phyloP scores from a whole-genome alignment of 2,113 vertebrate species.

The Equus przewalskii region DNA sequence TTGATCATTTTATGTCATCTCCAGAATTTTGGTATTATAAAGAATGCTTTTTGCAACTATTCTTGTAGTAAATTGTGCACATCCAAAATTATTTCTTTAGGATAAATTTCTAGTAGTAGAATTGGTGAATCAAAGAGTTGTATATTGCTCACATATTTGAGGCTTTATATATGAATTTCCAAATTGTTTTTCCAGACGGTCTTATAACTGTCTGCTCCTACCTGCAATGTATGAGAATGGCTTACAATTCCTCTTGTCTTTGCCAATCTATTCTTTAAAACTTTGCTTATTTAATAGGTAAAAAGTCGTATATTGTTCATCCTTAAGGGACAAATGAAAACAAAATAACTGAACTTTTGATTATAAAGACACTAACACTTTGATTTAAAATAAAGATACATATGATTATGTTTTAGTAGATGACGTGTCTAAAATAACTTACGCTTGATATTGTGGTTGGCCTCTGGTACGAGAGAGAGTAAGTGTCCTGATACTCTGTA shows the following conservation, averaged over 20 bases:
- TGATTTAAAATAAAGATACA: background rate
- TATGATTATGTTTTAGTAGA: background rate
- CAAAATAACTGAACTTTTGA: background rate
- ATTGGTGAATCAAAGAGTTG: background rate
- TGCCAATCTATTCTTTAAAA: constrained; percentile 4
- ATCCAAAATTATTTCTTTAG: background rate
- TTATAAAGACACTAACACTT: background rate
- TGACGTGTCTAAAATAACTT: constrained; percentile 17
- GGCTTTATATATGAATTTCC: background rate
- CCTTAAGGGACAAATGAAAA: constrained; percentile 14
- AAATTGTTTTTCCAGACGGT: background rate
- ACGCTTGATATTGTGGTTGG: background rate
- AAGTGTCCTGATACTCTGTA: background rate
- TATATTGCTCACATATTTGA: background rate
- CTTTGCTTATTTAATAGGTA: constrained; percentile 14
- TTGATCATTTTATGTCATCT: background rate
- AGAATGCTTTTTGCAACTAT: background rate
- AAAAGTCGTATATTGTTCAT: background rate
- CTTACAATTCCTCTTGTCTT: background rate
- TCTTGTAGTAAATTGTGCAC: background rate
- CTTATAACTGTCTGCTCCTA: background rate
- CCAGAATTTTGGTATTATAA: background rate
- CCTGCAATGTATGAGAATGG: background rate
- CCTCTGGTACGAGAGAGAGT: background rate
- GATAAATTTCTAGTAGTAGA: background rate